Evolutionary conservation across 2,797 vertebrate species (phyloP).

Genomic region (Manis javanica): DNA sequence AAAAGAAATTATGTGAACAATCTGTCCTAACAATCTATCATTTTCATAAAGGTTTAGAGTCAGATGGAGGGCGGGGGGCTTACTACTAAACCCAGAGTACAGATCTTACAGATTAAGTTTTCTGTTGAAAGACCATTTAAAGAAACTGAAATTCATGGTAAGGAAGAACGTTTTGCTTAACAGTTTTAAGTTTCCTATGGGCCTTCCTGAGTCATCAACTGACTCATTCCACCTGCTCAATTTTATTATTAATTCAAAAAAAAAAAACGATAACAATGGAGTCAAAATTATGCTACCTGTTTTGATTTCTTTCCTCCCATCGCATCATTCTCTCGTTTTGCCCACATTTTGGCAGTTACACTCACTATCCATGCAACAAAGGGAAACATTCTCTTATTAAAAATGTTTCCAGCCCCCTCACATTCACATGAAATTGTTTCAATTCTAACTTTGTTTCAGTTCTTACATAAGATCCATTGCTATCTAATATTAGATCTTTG

Average conservation of each 20-base stretch:
- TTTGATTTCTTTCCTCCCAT: conserved; percentile 59
- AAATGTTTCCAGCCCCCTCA: conserved; percentile 69
- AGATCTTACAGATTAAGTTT: neutral
- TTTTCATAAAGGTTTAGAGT: neutral
- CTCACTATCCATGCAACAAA: conserved; percentile 59
- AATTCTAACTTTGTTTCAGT: conserved; percentile 47
- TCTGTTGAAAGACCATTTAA: conserved; percentile 57
- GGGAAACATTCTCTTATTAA: conserved; percentile 65
- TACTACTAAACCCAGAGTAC: neutral
- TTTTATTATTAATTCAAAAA: conserved; percentile 84
- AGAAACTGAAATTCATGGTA: conserved; percentile 46
- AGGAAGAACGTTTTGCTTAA: conserved; percentile 51
- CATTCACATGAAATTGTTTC: conserved; percentile 54
- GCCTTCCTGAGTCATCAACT: conserved; percentile 82
- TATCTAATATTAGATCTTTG: conserved; percentile 51
- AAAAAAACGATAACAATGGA: conserved; percentile 77
- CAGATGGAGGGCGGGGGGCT: neutral
- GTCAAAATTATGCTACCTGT: neutral
- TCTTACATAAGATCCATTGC: conserved; percentile 63
- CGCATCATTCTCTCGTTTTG: conserved; percentile 67
- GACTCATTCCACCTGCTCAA: conserved; percentile 82
- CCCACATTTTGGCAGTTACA: conserved; percentile 70
- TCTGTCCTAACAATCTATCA: neutral
- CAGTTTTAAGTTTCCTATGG: conserved; percentile 73
- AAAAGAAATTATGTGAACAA: neutral